A percentile compares a stretch with the other conserved stretches of the same genome.
Evolutionary conservation across 1,140 invertebrate species (phyloP).

Genomic region (Coptotermes formosanus): DNA sequence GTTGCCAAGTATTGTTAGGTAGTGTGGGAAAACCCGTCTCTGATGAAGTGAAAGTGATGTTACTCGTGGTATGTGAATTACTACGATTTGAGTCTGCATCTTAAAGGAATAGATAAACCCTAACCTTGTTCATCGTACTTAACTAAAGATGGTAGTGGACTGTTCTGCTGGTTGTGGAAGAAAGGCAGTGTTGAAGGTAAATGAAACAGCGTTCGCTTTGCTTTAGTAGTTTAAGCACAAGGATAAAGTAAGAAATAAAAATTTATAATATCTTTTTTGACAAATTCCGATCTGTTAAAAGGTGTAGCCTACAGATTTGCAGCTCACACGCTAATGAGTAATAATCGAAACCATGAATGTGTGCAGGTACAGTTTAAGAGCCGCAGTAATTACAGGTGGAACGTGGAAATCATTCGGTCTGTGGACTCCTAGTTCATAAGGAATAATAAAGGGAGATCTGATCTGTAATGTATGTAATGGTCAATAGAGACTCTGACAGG

Average conservation of each 20-base stretch:
- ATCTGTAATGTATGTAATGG: too few relatives aligned
- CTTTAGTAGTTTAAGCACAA: slow-evolving; percentile 25
- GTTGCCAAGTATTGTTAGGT: too few relatives aligned
- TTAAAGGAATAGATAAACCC: not conserved
- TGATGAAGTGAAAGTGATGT: too few relatives aligned
- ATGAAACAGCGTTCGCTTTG: slow-evolving; percentile 9
- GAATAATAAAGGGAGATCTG: not conserved
- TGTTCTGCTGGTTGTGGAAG: slow-evolving; percentile 70
- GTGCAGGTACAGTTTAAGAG: not conserved
- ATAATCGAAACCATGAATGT: not conserved
- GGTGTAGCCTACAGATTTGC: slow-evolving; percentile 23
- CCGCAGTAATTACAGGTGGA: too few relatives aligned
- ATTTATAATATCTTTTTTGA: slow-evolving; percentile 36
- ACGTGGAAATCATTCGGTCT: too few relatives aligned
- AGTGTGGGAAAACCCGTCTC: too few relatives aligned
- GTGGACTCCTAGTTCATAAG: too few relatives aligned
- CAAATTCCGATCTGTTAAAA: slow-evolving; percentile 32
- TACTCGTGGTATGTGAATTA: too few relatives aligned
- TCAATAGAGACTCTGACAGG: slow-evolving; percentile 24
- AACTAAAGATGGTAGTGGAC: slow-evolving; percentile 55
- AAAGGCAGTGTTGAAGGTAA: slow-evolving; percentile 70
- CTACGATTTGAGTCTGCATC: too few relatives aligned
- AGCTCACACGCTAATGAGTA: slow-evolving; percentile 29
- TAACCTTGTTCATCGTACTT: not conserved
- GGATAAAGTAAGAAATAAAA: slow-evolving; percentile 22